phyloP scores from a whole-genome alignment of 2,888 invertebrate genomes.

The Mystacides longicornis region DNA sequence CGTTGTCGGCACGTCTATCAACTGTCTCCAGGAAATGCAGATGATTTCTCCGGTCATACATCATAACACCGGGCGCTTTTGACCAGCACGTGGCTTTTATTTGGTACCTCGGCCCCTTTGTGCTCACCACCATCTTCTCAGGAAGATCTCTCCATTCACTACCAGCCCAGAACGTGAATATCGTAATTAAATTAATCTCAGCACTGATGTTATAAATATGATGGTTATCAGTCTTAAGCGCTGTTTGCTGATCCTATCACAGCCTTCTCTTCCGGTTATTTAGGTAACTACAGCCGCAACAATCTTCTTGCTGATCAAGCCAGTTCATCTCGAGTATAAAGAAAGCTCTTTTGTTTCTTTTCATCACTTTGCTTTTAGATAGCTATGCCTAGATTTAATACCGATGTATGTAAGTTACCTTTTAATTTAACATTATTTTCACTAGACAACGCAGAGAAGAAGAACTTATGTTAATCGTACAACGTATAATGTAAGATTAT shows the following conservation, averaged over 20 bases:
- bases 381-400: too few species aligned
- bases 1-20: neutral
- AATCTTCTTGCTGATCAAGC: neutral
- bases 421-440: too few species aligned
- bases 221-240: neutral
- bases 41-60: neutral
- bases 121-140: too few species aligned
- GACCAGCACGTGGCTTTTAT: neutral
- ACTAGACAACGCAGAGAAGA: too few species aligned
- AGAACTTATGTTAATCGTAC: too few species aligned
- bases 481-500: too few species aligned
- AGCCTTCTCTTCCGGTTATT: neutral
- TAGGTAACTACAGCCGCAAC: neutral
- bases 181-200: constrained; percentile 1
- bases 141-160: too few species aligned
- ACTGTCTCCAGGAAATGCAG: neutral
- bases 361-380: too few species aligned
- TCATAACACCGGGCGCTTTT: neutral
- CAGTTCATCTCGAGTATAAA: neutral
- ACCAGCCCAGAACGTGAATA: too few species aligned
- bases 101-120: too few species aligned
- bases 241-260: neutral
- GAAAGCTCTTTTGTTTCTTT: too few species aligned
- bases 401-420: too few species aligned
- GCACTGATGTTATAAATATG: neutral